Evolutionary conservation across 2,888 invertebrate genomes (phyloP).

Genomic region (Xylocampa areola): DNA sequence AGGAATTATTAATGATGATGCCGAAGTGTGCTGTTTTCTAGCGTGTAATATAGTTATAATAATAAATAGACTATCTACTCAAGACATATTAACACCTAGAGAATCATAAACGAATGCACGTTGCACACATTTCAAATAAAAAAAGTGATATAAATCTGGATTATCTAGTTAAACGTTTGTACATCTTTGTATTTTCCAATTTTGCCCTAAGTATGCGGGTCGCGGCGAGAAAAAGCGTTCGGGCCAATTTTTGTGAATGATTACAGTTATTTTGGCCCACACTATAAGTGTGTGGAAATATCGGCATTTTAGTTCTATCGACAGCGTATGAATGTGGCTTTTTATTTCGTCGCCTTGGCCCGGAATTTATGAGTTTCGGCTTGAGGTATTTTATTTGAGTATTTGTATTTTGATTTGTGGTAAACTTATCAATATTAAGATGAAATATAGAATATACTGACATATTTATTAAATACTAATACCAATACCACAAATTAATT

Average conservation of each 20-base stretch:
- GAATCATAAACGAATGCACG: too few species aligned
- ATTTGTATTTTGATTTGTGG: neutral
- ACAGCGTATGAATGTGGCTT: constrained; percentile 39
- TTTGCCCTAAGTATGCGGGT: constrained; percentile 76
- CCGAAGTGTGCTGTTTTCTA: too few species aligned
- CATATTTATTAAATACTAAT: too few species aligned
- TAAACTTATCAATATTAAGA: too few species aligned
- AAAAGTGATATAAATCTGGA: neutral
- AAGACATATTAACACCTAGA: too few species aligned
- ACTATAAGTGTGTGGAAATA: constrained; percentile 53
- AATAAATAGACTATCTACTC: too few species aligned
- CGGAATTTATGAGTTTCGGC: constrained; percentile 22
- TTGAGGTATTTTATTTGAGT: constrained; percentile 2
- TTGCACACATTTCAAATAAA: neutral
- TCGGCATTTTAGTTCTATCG: constrained; percentile 38
- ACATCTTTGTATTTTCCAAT: constrained; percentile 69
- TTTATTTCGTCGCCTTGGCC: constrained; percentile 31
- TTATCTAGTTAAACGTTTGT: constrained; percentile 6
- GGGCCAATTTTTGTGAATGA: constrained; percentile 76
- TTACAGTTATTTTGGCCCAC: constrained; percentile 67
- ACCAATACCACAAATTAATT: too few species aligned
- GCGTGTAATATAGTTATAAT: too few species aligned
- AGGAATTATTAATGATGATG: too few species aligned
- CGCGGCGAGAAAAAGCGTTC: constrained; percentile 66
- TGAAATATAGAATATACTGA: too few species aligned